These are phyloP conservation scores for Martes martes DNA, from an alignment of 2,113 vertebrate species.

Conservation along the genomic window DNA sequence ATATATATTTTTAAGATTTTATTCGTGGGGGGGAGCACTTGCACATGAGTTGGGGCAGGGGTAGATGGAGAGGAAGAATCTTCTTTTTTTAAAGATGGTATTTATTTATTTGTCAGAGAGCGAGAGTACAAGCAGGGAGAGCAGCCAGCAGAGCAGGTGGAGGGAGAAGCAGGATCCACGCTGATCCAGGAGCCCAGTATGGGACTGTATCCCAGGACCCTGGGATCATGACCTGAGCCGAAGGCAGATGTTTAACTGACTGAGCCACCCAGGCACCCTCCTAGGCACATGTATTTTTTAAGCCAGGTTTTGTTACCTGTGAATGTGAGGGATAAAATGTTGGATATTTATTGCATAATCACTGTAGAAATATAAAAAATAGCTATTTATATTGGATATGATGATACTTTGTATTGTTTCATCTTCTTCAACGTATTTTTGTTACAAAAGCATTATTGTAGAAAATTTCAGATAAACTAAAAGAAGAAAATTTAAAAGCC, in stretches of 20 bases:
- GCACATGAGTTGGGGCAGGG: background rate
- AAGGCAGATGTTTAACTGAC: too few species aligned
- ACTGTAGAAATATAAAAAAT: background rate
- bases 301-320: background rate
- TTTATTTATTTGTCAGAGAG: too few species aligned
- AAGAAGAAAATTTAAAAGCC: background rate
- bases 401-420: background rate
- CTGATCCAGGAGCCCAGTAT: too few species aligned
- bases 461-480: background rate
- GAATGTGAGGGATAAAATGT: background rate
- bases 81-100: too few species aligned
- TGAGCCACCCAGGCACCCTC: background rate
- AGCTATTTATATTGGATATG: background rate
- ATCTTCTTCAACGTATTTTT: background rate
- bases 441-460: background rate
- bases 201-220: too few species aligned
- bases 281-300: background rate
- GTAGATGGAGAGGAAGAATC: background rate
- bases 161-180: too few species aligned
- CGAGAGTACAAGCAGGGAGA: too few species aligned
- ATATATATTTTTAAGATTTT: too few species aligned
- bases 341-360: background rate
- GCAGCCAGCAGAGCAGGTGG: too few species aligned
- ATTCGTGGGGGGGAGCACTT: too few species aligned
- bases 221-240: too few species aligned